A percentile compares a stretch with the other conserved stretches of the same genome.
Conservation (phyloP, 2,797 vertebrate genomes). For the Chaenodraco wilsoni region DNA sequence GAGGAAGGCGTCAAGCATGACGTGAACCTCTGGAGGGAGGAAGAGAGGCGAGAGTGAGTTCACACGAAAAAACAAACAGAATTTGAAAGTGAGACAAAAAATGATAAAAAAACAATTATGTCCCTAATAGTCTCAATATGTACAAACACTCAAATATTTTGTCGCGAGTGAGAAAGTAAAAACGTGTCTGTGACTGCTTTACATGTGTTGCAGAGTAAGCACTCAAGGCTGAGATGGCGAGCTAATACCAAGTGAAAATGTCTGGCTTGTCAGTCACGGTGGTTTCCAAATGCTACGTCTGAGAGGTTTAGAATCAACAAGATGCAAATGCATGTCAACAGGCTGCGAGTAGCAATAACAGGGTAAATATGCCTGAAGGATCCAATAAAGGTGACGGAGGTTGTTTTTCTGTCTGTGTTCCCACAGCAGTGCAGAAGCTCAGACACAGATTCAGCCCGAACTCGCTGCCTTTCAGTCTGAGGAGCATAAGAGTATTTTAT, state of each 20-base stretch:
- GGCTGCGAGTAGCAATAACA: slow-evolving; percentile 35
- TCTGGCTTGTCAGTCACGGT: slow-evolving; percentile 42
- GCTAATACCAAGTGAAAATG: slow-evolving; percentile 46
- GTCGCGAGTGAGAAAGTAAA: slow-evolving; percentile 23
- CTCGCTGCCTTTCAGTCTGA: slow-evolving; percentile 3
- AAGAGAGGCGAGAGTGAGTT: slow-evolving; percentile 32
- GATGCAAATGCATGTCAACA: slow-evolving; percentile 48
- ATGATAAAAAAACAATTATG: slow-evolving; percentile 39
- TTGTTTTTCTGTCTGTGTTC: slow-evolving; percentile 43
- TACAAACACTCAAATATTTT: slow-evolving; percentile 49
- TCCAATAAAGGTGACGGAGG: slow-evolving; percentile 17
- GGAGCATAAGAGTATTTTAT: not conserved
- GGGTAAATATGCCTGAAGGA: slow-evolving; percentile 38
- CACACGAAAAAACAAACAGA: slow-evolving; percentile 4
- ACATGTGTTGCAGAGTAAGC: slow-evolving; percentile 29
- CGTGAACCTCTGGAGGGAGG: slow-evolving; percentile 89
- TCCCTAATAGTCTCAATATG: slow-evolving; percentile 40
- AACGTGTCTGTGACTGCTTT: slow-evolving; percentile 34
- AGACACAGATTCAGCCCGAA: slow-evolving; percentile 33
- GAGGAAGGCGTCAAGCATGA: slow-evolving; percentile 92
- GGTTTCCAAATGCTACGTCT: slow-evolving; percentile 51
- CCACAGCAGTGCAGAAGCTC: slow-evolving; percentile 17
- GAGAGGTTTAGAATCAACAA: slow-evolving; percentile 49
- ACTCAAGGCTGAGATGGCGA: slow-evolving; percentile 32
- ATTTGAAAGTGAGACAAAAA: slow-evolving; percentile 19